phyloP scores from a whole-genome alignment of 2,797 vertebrate genomes.

The Pampus argenteus region DNA sequence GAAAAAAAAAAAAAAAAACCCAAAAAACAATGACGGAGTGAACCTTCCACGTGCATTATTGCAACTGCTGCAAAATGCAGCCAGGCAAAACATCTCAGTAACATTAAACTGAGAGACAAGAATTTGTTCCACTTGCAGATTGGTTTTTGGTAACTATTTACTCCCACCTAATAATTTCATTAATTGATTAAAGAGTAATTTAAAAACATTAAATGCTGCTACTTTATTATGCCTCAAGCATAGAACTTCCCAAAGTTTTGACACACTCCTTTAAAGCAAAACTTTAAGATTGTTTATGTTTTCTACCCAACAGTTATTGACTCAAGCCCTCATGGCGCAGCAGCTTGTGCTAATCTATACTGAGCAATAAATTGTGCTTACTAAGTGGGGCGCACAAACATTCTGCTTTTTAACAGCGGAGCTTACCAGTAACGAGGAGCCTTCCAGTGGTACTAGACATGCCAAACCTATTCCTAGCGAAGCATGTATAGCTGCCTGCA shows the following conservation, averaged over 20 bases:
- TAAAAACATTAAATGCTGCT: slow-evolving; percentile 9
- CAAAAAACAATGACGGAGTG: slow-evolving; percentile 69
- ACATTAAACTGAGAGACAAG: slow-evolving; percentile 20
- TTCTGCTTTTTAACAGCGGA: slow-evolving; percentile 41
- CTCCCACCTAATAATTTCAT: neutral
- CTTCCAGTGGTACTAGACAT: slow-evolving; percentile 90
- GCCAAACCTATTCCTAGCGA: slow-evolving; percentile 94
- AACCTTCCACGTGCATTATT: slow-evolving; percentile 59
- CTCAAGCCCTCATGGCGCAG: slow-evolving; percentile 42
- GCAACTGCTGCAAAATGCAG: slow-evolving; percentile 56
- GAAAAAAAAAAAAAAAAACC: no score
- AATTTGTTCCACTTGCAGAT: neutral
- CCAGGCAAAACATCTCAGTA: slow-evolving; percentile 44
- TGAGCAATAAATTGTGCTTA: slow-evolving; percentile 68
- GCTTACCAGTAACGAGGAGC: slow-evolving; percentile 91
- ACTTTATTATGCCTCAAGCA: slow-evolving; percentile 20
- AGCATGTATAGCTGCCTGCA: slow-evolving; percentile 91
- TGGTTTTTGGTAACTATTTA: slow-evolving; percentile 7
- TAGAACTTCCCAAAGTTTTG: slow-evolving; percentile 33
- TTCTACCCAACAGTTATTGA: slow-evolving; percentile 64
- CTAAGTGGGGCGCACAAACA: slow-evolving; percentile 52
- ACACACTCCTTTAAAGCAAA: slow-evolving; percentile 32
- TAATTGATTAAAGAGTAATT: neutral
- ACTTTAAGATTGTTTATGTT: slow-evolving; percentile 45
- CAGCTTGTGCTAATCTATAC: slow-evolving; percentile 58